phyloP scores from a whole-genome alignment of 2,113 vertebrate genomes.

The Marmota monax region DNA sequence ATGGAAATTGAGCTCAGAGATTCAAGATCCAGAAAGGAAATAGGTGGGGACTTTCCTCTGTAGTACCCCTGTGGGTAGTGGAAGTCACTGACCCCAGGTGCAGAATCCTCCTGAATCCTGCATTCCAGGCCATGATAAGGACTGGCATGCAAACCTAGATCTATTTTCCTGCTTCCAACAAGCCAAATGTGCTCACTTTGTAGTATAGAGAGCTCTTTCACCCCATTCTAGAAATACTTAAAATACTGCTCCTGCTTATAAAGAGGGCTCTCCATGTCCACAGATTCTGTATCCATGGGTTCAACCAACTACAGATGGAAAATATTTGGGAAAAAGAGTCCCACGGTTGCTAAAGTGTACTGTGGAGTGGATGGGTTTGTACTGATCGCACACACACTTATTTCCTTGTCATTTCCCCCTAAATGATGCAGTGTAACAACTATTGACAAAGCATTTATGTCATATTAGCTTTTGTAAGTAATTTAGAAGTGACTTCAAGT shows the following conservation, averaged over 20 bases:
- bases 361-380: neutral
- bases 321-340: neutral
- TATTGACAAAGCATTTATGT: neutral
- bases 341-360: too few species aligned
- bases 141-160: neutral
- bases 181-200: neutral
- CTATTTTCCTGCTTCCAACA: neutral
- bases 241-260: accelerated
- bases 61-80: accelerated
- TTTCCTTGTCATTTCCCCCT: neutral
- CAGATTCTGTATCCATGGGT: neutral
- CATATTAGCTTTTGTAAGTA: neutral
- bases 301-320: neutral
- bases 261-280: neutral
- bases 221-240: neutral
- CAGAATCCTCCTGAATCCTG: neutral
- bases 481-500: neutral
- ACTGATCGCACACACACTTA: neutral
- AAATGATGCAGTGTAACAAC: neutral
- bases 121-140: neutral
- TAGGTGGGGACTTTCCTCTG: accelerated
- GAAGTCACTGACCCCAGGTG: accelerated
- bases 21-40: neutral
- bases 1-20: neutral
- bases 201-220: accelerated